Evolutionary conservation across 1,140 invertebrate genomes (phyloP).

Genomic region (Argopecten irradians): DNA sequence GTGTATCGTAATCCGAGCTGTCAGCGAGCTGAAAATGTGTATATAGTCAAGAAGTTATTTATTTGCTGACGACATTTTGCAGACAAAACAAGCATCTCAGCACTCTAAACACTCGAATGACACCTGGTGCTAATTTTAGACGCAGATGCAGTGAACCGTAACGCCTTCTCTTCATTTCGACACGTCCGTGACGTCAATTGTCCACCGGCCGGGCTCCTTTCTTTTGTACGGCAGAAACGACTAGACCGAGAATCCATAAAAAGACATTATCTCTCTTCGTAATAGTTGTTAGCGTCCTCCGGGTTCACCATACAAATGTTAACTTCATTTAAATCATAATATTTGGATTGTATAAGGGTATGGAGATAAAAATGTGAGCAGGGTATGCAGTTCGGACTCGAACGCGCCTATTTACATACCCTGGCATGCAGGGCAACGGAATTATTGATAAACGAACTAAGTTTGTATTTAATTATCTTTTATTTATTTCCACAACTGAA

Average conservation of each 20-base stretch:
- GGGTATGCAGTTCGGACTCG: no score
- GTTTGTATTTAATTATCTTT: no score
- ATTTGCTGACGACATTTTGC: neutral
- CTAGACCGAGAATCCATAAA: neutral
- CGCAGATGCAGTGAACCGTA: neutral
- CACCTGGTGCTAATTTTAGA: neutral
- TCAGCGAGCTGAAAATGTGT: neutral
- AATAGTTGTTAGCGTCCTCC: neutral
- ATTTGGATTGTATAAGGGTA: no score
- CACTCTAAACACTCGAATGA: neutral
- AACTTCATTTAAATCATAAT: neutral
- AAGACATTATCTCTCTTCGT: neutral
- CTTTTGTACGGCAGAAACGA: neutral
- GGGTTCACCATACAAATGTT: neutral
- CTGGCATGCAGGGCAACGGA: no score
- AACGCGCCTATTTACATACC: no score
- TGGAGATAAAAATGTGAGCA: no score
- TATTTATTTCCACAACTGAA: no score
- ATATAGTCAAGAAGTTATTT: neutral
- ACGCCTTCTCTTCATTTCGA: neutral
- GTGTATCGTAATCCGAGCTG: neutral
- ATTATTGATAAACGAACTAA: no score
- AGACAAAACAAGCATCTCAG: no score
- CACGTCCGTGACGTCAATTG: neutral
- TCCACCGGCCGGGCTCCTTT: neutral